Conservation (phyloP, 2,113 vertebrate species). For the Pterocles orientalis region DNA sequence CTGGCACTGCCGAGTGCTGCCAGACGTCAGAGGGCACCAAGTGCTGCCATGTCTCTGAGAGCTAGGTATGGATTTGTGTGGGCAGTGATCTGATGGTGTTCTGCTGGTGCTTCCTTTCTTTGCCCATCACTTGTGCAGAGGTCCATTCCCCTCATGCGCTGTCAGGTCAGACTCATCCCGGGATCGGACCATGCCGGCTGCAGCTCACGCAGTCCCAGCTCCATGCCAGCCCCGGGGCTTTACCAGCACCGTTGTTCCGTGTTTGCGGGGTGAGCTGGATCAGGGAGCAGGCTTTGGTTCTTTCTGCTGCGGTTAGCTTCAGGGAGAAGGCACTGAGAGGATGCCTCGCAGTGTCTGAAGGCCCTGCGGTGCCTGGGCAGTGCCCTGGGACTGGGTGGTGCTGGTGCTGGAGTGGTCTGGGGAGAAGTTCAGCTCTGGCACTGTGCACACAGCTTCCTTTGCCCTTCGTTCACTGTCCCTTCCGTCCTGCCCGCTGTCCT, state of each 20-base stretch:
- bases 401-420: background rate
- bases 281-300: background rate
- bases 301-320: background rate
- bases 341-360: background rate
- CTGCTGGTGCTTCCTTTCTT: background rate
- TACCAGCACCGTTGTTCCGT: rapidly evolving
- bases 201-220: background rate
- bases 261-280: background rate
- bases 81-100: background rate
- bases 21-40: rapidly evolving
- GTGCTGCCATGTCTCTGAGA: background rate
- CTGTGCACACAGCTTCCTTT: background rate
- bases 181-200: rapidly evolving
- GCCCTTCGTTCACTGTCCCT: background rate
- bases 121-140: background rate
- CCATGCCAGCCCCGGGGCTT: background rate
- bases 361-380: too few relatives aligned
- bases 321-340: background rate
- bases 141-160: rapidly evolving
- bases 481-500: background rate
- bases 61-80: background rate
- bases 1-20: background rate
- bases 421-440: background rate
- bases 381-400: background rate
- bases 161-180: background rate